A percentile compares a stretch with the other conserved stretches of the same genome.
These are phyloP conservation scores for Onychomys leucogaster DNA, from an alignment of 2,797 vertebrate genomes.

Conservation along the genomic window DNA sequence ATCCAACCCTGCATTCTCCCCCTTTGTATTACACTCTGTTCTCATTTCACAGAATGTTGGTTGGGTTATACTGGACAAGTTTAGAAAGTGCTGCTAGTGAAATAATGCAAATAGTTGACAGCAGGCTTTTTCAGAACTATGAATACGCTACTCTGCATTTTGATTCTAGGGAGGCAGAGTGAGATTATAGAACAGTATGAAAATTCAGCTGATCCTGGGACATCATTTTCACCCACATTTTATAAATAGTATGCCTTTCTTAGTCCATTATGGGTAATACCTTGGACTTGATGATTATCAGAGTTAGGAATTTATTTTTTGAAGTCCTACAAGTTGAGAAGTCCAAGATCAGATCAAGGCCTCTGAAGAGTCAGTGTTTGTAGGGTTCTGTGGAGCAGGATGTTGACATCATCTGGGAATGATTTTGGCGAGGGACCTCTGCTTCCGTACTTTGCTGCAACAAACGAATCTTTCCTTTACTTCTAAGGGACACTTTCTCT, in stretches of 20 bases:
- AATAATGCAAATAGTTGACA: constrained; percentile 58
- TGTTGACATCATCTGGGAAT: not conserved
- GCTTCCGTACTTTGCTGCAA: not conserved
- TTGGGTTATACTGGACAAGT: not conserved
- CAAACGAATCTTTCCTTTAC: constrained; percentile 10
- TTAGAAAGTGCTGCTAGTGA: constrained; percentile 41
- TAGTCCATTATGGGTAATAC: not conserved
- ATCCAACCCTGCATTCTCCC: not conserved
- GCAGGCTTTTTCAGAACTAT: constrained; percentile 1
- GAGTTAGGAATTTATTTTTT: not conserved
- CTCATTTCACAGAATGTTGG: not conserved
- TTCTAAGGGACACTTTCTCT: constrained; percentile 37
- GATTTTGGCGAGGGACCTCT: not conserved
- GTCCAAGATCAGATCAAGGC: not conserved
- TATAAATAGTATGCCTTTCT: not conserved
- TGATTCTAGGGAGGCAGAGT: not conserved
- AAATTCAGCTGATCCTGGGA: not conserved
- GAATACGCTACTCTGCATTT: constrained; percentile 5
- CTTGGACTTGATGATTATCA: not conserved
- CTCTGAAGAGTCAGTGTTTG: not conserved
- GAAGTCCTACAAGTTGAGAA: not conserved
- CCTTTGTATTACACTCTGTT: not conserved
- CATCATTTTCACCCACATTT: constrained; percentile 28
- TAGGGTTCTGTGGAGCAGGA: not conserved
- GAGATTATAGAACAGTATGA: not conserved